phyloP scores from a whole-genome alignment of 2,797 vertebrate species.

The Myiotriccus ornatus region DNA sequence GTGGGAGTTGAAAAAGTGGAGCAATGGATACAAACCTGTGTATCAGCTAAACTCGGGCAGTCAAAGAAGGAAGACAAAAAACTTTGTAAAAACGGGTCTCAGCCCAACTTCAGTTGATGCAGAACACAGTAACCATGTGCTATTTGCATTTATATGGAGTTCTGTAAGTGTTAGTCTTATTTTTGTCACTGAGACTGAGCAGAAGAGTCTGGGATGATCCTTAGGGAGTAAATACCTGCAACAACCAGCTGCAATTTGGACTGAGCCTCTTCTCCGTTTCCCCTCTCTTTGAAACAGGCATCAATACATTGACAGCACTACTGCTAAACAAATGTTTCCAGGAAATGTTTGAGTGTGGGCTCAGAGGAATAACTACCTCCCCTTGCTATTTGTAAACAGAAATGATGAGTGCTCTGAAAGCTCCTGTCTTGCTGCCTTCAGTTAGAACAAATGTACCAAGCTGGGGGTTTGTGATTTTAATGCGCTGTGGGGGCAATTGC shows the following conservation, averaged over 20 bases:
- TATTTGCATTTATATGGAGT: neutral
- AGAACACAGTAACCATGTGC: neutral
- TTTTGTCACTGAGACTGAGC: neutral
- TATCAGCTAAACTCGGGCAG: neutral
- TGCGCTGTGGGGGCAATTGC: neutral
- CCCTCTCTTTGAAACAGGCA: neutral
- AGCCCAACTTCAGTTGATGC: neutral
- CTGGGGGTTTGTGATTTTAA: neutral
- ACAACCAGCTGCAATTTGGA: neutral
- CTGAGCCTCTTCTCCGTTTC: neutral
- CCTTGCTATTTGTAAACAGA: slow-evolving; percentile 5
- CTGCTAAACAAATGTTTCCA: slow-evolving; percentile 25
- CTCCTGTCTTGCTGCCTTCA: neutral
- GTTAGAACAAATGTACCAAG: neutral
- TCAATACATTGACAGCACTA: neutral
- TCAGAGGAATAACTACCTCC: neutral
- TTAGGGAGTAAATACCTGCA: neutral
- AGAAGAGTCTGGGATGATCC: neutral
- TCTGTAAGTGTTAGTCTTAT: neutral
- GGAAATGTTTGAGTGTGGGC: neutral
- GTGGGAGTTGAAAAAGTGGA: neutral
- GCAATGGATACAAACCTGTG: neutral
- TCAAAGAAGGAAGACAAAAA: neutral
- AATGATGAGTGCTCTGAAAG: neutral
- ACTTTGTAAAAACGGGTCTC: neutral